phyloP scores from a whole-genome alignment of 2,888 invertebrate species.

The Caenorhabditis drosophilae region DNA sequence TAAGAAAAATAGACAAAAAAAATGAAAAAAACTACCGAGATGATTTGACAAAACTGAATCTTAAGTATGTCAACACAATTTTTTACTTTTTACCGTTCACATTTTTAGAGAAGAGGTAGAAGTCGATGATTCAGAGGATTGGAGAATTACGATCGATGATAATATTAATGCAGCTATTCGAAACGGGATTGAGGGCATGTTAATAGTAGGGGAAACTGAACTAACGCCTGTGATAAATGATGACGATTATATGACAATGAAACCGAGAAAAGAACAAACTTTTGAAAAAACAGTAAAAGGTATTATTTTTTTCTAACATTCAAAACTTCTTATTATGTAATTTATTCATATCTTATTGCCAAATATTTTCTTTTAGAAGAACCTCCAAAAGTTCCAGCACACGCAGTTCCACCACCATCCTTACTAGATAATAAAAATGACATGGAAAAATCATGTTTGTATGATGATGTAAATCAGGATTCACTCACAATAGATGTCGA shows the following conservation, averaged over 20 bases:
- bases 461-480: slow-evolving; percentile 28
- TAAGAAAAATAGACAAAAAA: slow-evolving; percentile 19
- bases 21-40: slow-evolving; percentile 10
- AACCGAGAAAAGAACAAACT: slow-evolving; percentile 46
- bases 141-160: slow-evolving; percentile 21
- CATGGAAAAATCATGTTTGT: slow-evolving; percentile 17
- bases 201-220: slow-evolving; percentile 46
- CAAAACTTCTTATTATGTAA: not conserved
- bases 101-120: slow-evolving; percentile 4
- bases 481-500: slow-evolving; percentile 26
- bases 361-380: too few relatives aligned
- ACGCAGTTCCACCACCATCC: slow-evolving; percentile 19
- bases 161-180: slow-evolving; percentile 16
- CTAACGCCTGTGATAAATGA: slow-evolving; percentile 47
- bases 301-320: not conserved
- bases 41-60: slow-evolving; percentile 21
- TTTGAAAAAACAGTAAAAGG: slow-evolving; percentile 9
- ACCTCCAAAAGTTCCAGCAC: slow-evolving; percentile 25
- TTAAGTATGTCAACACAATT: not conserved
- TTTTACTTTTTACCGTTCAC: not conserved
- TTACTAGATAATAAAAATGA: slow-evolving; percentile 2
- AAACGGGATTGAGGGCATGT: slow-evolving; percentile 23
- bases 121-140: slow-evolving; percentile 14
- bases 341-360: not conserved
- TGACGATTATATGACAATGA: slow-evolving; percentile 66